Evolutionary conservation across 2,888 invertebrate species (phyloP).

Genomic region (Ceratothoa steindachneri): DNA sequence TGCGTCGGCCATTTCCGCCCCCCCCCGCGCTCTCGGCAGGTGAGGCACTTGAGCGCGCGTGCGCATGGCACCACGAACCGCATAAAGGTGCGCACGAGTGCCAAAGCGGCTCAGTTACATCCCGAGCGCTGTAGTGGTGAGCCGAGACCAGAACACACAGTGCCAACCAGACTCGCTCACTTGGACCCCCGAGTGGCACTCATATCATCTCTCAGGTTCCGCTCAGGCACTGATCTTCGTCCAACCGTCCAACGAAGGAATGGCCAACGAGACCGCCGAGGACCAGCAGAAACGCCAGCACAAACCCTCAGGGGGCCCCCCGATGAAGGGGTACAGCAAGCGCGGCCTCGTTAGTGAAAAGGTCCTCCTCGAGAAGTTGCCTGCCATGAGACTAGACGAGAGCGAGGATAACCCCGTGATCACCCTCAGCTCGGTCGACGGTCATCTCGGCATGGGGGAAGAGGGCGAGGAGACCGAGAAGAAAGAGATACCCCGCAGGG

Average conservation of each 20-base stretch:
- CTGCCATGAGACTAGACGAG: slow-evolving; percentile 47
- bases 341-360: slow-evolving; percentile 44
- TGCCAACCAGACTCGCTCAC: neutral
- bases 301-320: slow-evolving; percentile 16
- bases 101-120: too few species aligned
- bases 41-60: too few species aligned
- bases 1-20: too few species aligned
- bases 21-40: too few species aligned
- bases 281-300: slow-evolving; percentile 20
- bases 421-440: slow-evolving; percentile 46
- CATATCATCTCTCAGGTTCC: slow-evolving; percentile 14
- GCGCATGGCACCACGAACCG: too few species aligned
- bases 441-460: slow-evolving; percentile 23
- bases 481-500: slow-evolving; percentile 23
- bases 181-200: neutral
- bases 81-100: too few species aligned
- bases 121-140: too few species aligned
- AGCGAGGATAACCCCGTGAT: slow-evolving; percentile 42
- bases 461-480: slow-evolving; percentile 33
- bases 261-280: slow-evolving; percentile 45
- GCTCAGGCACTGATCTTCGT: slow-evolving; percentile 14
- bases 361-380: slow-evolving; percentile 43
- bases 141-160: too few species aligned
- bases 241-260: slow-evolving; percentile 1
- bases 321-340: slow-evolving; percentile 38